Percentiles rank a stretch among this genome's conserved stretches.
Conservation (phyloP, 2,113 vertebrate species). For the Vulpes vulpes region DNA sequence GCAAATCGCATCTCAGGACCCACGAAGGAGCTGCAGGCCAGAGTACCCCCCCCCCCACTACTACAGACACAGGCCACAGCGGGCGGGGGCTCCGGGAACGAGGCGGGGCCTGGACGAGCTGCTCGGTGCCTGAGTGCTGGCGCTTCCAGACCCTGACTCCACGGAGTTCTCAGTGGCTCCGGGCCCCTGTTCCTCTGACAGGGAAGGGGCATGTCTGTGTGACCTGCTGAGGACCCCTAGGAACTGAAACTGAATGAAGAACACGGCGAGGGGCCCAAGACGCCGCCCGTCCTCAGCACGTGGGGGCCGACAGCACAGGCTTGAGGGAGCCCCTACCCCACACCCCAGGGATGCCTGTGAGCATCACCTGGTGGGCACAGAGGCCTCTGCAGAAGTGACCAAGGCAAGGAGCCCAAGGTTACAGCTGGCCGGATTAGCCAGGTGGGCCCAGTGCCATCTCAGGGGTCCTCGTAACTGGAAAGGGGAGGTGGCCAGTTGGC, state of each 20-base stretch:
- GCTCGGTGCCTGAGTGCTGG: rapidly evolving
- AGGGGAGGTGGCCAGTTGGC: rapidly evolving
- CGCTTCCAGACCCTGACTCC: rapidly evolving
- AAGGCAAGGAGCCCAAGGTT: not conserved
- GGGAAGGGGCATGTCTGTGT: rapidly evolving
- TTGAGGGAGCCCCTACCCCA: not conserved
- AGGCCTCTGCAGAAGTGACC: not conserved
- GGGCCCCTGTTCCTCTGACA: not conserved
- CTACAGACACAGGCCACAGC: rapidly evolving
- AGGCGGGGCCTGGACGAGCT: rapidly evolving
- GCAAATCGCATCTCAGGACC: not conserved
- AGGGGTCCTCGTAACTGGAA: not conserved
- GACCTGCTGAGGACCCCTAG: rapidly evolving
- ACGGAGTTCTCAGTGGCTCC: rapidly evolving
- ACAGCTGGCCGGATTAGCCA: rapidly evolving
- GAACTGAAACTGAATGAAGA: rapidly evolving
- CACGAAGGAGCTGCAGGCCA: not conserved
- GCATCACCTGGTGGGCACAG: not conserved
- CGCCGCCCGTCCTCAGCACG: rapidly evolving
- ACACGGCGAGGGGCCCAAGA: rapidly evolving
- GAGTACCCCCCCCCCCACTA: not conserved
- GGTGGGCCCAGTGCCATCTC: not conserved
- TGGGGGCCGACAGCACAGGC: not conserved
- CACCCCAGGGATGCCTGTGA: not conserved
- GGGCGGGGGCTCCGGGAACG: not conserved